Conservation (phyloP, 2,888 invertebrate species). For the Perizoma affinitatum region DNA sequence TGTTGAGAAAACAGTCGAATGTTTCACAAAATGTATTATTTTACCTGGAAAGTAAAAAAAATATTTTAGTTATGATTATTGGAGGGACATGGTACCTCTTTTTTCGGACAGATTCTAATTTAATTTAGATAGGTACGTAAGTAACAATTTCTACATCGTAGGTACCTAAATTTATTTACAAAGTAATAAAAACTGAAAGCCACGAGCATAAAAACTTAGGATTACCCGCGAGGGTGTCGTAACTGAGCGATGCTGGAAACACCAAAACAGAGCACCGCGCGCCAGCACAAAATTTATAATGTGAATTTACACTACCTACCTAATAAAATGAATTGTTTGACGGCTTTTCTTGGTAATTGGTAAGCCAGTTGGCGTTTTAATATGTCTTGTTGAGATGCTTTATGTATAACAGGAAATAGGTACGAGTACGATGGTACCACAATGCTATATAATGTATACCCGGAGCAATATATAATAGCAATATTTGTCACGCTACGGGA, state of each 20-base stretch:
- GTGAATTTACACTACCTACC: neutral
- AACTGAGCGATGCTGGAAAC: conserved; percentile 18
- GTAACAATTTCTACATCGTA: conserved; percentile 1
- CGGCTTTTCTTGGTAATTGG: neutral
- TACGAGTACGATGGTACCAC: too few relatives aligned
- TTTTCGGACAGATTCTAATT: neutral
- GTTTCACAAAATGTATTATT: too few relatives aligned
- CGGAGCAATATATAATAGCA: too few relatives aligned
- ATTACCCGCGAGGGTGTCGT: conserved; percentile 30
- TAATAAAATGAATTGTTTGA: neutral
- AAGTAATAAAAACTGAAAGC: conserved; percentile 18
- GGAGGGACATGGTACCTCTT: too few relatives aligned
- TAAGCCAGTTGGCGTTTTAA: neutral
- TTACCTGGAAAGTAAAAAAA: too few relatives aligned
- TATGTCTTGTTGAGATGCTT: too few relatives aligned
- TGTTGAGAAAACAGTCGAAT: too few relatives aligned
- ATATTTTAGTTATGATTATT: too few relatives aligned
- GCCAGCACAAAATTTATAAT: conserved; percentile 9
- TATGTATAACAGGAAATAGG: too few relatives aligned
- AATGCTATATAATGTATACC: too few relatives aligned
- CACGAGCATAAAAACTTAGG: conserved; percentile 19
- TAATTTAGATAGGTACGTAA: neutral
- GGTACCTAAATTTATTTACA: neutral
- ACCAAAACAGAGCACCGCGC: conserved; percentile 8
- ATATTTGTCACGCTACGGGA: too few relatives aligned